phyloP scores from a whole-genome alignment of 2,797 vertebrate genomes.

The Gymnodraco acuticeps region DNA sequence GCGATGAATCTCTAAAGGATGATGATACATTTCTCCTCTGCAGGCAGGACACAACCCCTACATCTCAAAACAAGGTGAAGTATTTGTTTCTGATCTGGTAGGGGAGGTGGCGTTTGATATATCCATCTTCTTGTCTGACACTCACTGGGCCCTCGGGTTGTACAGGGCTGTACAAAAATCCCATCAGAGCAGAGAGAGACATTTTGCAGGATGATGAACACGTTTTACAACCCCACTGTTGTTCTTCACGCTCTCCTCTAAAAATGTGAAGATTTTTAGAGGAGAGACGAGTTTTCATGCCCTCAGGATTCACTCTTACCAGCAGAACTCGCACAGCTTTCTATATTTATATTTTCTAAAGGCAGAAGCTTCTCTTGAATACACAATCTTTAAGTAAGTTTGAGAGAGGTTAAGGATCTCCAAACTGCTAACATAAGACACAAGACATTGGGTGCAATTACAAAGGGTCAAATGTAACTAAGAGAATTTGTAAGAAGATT shows the following conservation, averaged over 20 bases:
- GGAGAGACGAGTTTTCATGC: conserved; percentile 20
- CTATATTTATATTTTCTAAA: conserved; percentile 22
- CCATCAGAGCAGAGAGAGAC: conserved; percentile 26
- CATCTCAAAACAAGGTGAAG: conserved; percentile 31
- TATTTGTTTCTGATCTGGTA: conserved; percentile 15
- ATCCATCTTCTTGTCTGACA: conserved; percentile 20
- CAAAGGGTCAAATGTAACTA: neutral
- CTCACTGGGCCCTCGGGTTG: conserved; percentile 33
- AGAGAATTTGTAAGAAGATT: neutral
- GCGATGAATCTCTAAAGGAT: conserved; percentile 17
- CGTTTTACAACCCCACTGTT: conserved; percentile 18
- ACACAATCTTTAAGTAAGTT: too few relatives aligned
- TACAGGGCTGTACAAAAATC: neutral
- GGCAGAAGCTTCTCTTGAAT: conserved; percentile 30
- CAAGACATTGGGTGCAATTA: neutral
- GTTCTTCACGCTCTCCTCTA: neutral
- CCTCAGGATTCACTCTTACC: conserved; percentile 28
- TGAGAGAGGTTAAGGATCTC: too few relatives aligned
- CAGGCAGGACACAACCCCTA: neutral
- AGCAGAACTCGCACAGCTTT: neutral
- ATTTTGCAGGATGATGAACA: conserved; percentile 37
- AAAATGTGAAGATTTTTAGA: conserved; percentile 28
- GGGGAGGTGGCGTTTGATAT: conserved; percentile 11
- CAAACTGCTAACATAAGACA: too few relatives aligned
- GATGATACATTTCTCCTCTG: neutral